Evolutionary conservation across 2,797 vertebrate species (phyloP).

Genomic region (Sardinella longiceps): DNA sequence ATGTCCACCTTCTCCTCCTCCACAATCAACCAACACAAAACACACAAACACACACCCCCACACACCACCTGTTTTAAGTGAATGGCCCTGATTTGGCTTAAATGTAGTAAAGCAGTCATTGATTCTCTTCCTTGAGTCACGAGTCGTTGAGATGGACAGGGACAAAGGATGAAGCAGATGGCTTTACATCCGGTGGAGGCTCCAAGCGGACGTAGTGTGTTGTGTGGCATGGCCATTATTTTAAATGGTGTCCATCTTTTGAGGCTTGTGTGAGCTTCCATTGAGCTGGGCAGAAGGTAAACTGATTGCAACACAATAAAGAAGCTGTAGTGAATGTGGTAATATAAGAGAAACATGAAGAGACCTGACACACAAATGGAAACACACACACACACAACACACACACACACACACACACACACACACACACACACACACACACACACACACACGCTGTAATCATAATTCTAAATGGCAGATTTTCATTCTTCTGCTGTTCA

Average conservation of each 20-base stretch:
- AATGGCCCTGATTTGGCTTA: constrained; percentile 1
- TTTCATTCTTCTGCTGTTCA: neutral
- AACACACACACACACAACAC: neutral
- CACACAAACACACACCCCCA: neutral
- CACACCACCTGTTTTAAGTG: constrained; percentile 6
- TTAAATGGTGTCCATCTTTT: neutral
- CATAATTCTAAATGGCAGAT: neutral
- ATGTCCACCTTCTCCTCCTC: neutral
- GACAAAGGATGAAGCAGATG: constrained; percentile 14
- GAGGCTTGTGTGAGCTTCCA: neutral
- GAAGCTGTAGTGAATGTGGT: neutral
- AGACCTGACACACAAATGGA: neutral
- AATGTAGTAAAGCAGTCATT: neutral
- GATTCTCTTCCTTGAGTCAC: neutral
- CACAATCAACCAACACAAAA: neutral
- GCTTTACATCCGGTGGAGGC: neutral
- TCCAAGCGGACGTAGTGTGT: neutral
- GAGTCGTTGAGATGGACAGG: neutral
- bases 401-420: neutral
- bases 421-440: neutral
- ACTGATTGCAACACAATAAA: constrained; percentile 8
- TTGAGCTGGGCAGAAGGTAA: neutral
- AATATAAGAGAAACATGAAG: neutral
- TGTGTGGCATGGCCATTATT: neutral
- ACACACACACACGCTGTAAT: neutral